Conservation (phyloP, 2,797 vertebrate species). For the Sparus aurata region DNA sequence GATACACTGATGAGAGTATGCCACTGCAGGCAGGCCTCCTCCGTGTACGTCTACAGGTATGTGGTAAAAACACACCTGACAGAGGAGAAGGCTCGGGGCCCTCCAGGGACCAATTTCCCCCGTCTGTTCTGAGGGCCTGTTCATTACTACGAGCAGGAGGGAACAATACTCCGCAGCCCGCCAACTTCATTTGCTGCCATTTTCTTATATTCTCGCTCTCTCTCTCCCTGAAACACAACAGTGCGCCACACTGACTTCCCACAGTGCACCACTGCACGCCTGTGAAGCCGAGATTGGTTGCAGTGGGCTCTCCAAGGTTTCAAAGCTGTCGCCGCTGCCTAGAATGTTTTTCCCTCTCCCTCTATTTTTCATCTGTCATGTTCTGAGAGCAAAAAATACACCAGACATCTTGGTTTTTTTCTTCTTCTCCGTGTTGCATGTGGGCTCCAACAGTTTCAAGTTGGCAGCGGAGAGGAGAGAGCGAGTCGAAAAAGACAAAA, state of each 20-base stretch:
- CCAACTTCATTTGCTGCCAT: conserved; percentile 79
- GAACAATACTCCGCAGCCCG: conserved; percentile 75
- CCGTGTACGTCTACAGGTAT: conserved; percentile 25
- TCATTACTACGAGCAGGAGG: conserved; percentile 76
- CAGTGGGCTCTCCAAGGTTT: conserved; percentile 67
- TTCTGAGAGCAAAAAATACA: conserved; percentile 72
- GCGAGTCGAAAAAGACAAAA: conserved; percentile 27
- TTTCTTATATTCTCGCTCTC: conserved; percentile 68
- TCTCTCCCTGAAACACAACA: conserved; percentile 51
- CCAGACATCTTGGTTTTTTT: conserved; percentile 62
- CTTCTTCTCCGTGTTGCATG: conserved; percentile 38
- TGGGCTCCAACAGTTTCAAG: conserved; percentile 43
- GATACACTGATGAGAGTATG: neutral
- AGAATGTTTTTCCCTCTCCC: conserved; percentile 59
- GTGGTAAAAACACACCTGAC: conserved; percentile 62
- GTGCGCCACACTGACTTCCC: conserved; percentile 64
- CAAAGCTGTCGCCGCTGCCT: conserved; percentile 69
- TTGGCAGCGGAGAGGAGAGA: conserved; percentile 32
- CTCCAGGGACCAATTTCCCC: conserved; percentile 75
- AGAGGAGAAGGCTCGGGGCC: conserved; percentile 57
- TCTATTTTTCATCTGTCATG: conserved; percentile 76
- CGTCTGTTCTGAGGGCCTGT: conserved; percentile 73
- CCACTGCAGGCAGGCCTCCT: neutral
- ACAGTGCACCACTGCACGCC: conserved; percentile 64
- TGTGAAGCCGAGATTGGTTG: conserved; percentile 78